phyloP scores from a whole-genome alignment of 2,888 invertebrate species.

The Spodoptera picta region DNA sequence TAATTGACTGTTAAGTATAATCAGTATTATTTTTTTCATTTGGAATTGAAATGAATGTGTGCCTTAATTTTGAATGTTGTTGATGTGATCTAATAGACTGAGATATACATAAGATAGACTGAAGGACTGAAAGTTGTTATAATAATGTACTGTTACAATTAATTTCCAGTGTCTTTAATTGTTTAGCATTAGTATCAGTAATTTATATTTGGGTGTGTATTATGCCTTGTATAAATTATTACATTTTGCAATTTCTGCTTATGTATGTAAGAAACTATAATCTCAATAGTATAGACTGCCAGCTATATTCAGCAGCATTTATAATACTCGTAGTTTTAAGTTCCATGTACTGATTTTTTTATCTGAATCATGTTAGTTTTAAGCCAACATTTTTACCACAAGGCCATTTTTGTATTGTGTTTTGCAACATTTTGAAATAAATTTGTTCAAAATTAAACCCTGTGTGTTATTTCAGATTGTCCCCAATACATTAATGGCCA shows the following conservation, averaged over 20 bases:
- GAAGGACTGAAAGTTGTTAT: slow-evolving; percentile 38
- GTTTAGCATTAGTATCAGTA: slow-evolving; percentile 3
- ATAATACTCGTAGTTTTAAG: slow-evolving; percentile 56
- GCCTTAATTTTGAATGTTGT: slow-evolving; percentile 41
- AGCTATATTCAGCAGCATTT: slow-evolving; percentile 28
- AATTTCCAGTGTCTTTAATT: slow-evolving; percentile 32
- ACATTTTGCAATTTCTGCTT: not conserved
- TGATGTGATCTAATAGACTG: slow-evolving; percentile 22
- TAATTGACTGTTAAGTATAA: slow-evolving; percentile 50
- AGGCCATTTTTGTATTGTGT: slow-evolving; percentile 85
- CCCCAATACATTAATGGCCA: slow-evolving; percentile 84
- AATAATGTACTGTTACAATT: slow-evolving; percentile 26
- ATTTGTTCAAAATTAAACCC: slow-evolving; percentile 67
- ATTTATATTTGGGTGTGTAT: not conserved
- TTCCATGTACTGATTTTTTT: slow-evolving; percentile 42
- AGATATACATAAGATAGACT: slow-evolving; percentile 21
- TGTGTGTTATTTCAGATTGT: slow-evolving; percentile 78
- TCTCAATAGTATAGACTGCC: slow-evolving; percentile 10
- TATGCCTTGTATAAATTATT: too few species aligned
- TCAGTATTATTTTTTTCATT: slow-evolving; percentile 62
- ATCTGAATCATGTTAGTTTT: slow-evolving; percentile 50
- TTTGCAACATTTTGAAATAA: slow-evolving; percentile 73
- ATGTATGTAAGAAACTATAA: slow-evolving; percentile 6
- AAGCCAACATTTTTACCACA: slow-evolving; percentile 74
- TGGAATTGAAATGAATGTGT: slow-evolving; percentile 36